Percentiles rank a stretch among this genome's conserved stretches.
Evolutionary conservation across 2,888 invertebrate genomes (phyloP).

Genomic region (Leucophenga montana): DNA sequence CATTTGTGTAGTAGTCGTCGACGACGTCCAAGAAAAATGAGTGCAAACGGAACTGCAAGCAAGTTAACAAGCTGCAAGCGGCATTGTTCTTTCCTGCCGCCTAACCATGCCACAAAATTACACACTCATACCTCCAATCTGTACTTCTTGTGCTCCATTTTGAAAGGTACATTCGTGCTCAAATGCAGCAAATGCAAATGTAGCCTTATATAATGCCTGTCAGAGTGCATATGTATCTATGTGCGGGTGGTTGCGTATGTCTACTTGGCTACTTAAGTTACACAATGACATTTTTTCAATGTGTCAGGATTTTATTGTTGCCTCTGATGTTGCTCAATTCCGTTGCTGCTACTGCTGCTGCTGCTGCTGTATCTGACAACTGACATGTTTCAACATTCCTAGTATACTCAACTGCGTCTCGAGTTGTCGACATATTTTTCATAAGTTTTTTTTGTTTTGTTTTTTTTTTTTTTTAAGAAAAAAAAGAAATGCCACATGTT

Average conservation of each 20-base stretch:
- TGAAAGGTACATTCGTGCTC: conserved; percentile 13
- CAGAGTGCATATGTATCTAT: conserved; percentile 1
- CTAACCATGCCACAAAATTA: too few relatives aligned
- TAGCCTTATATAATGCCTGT: neutral
- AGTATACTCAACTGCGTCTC: too few relatives aligned
- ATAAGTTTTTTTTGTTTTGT: too few relatives aligned
- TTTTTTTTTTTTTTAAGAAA: too few relatives aligned
- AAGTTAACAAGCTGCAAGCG: conserved; percentile 63
- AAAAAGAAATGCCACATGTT: too few relatives aligned
- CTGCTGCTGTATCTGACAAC: conserved; percentile 55
- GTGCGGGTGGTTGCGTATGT: conserved; percentile 26
- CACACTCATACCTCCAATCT: neutral
- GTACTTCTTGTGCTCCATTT: neutral
- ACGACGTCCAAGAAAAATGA: conserved; percentile 50
- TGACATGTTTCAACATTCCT: conserved; percentile 52
- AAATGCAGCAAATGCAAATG: conserved; percentile 19
- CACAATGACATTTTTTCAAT: conserved; percentile 68
- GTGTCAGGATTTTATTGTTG: conserved; percentile 59
- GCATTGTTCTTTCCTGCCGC: conserved; percentile 29
- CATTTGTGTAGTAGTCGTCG: neutral
- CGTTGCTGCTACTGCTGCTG: conserved; percentile 51
- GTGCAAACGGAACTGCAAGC: conserved; percentile 62
- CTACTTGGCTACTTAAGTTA: conserved; percentile 67
- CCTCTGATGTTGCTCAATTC: conserved; percentile 14
- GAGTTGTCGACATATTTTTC: too few relatives aligned